A percentile compares a stretch with the other conserved stretches of the same genome.
phyloP scores from a whole-genome alignment of 2,113 vertebrate genomes.

The Leucopsar rothschildi region DNA sequence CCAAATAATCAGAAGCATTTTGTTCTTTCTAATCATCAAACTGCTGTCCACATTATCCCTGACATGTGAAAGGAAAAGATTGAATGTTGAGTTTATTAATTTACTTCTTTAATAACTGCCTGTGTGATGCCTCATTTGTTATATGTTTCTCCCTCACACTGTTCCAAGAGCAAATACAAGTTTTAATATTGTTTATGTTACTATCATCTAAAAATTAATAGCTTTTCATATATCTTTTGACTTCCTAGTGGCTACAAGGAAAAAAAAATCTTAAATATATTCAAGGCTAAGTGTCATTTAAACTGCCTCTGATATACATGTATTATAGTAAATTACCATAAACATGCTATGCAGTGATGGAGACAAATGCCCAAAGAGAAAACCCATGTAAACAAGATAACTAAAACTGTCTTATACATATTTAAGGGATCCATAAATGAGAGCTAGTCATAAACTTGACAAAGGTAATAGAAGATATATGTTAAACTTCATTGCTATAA shows the following conservation, averaged over 20 bases:
- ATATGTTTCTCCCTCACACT: background rate
- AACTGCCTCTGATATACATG: slow-evolving; percentile 66
- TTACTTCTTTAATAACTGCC: slow-evolving; percentile 43
- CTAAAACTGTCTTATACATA: slow-evolving; percentile 73
- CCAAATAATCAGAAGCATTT: slow-evolving; percentile 11
- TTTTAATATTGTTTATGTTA: slow-evolving; percentile 60
- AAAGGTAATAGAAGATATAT: slow-evolving; percentile 63
- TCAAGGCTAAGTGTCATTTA: slow-evolving; percentile 71
- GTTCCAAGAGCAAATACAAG: slow-evolving; percentile 42
- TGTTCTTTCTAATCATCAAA: background rate
- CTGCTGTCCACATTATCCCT: background rate
- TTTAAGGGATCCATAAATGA: slow-evolving; percentile 69
- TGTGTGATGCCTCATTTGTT: slow-evolving; percentile 22
- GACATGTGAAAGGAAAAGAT: background rate
- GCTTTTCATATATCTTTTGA: slow-evolving; percentile 66
- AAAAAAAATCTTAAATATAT: slow-evolving; percentile 65
- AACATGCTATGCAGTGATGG: slow-evolving; percentile 61
- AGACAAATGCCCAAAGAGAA: slow-evolving; percentile 70
- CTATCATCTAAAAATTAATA: slow-evolving; percentile 68
- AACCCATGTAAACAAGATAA: slow-evolving; percentile 70
- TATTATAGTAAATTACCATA: slow-evolving; percentile 74
- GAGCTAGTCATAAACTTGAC: slow-evolving; percentile 61
- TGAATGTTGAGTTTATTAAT: slow-evolving; percentile 45
- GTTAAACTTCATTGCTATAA: slow-evolving; percentile 64
- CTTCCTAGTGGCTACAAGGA: slow-evolving; percentile 50